Percentiles rank a stretch among this genome's conserved stretches.
phyloP scores from a whole-genome alignment of 2,888 invertebrate species.

The Andrena flavipes region DNA sequence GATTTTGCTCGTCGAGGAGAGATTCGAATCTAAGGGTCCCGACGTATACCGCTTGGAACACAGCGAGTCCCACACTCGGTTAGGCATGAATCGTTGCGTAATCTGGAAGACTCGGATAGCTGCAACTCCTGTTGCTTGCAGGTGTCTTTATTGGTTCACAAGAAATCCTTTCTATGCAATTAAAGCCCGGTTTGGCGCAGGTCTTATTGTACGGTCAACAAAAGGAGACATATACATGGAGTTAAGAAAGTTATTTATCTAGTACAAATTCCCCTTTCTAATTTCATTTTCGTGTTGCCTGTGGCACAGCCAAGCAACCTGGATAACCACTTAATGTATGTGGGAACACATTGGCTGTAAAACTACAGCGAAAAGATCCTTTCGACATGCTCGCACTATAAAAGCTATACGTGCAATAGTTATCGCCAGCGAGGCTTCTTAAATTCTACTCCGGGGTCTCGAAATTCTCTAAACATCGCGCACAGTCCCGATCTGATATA shows the following conservation, averaged over 20 bases:
- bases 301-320: slow-evolving; percentile 3
- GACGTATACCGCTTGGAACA: slow-evolving; percentile 46
- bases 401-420: slow-evolving; percentile 12
- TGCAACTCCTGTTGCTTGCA: slow-evolving; percentile 64
- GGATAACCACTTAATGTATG: slow-evolving; percentile 37
- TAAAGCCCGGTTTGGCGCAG: slow-evolving; percentile 58
- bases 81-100: slow-evolving; percentile 67
- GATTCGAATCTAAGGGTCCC: slow-evolving; percentile 63
- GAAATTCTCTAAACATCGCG: not conserved
- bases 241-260: slow-evolving; percentile 56
- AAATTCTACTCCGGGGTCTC: not conserved
- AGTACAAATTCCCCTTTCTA: slow-evolving; percentile 46
- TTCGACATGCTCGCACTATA: slow-evolving; percentile 18
- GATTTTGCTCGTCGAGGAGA: slow-evolving; percentile 63
- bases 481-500: not conserved
- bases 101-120: slow-evolving; percentile 70
- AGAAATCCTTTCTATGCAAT: slow-evolving; percentile 67
- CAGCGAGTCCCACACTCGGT: slow-evolving; percentile 68
- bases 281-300: slow-evolving; percentile 38
- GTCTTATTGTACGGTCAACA: slow-evolving; percentile 57
- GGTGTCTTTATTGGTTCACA: slow-evolving; percentile 66
- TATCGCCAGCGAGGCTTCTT: not conserved
- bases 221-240: slow-evolving; percentile 44
- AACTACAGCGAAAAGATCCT: slow-evolving; percentile 14
- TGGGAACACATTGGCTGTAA: slow-evolving; percentile 45